These are phyloP conservation scores for Ericerus pela DNA, from an alignment of 1,140 invertebrate genomes.

Conservation along the genomic window DNA sequence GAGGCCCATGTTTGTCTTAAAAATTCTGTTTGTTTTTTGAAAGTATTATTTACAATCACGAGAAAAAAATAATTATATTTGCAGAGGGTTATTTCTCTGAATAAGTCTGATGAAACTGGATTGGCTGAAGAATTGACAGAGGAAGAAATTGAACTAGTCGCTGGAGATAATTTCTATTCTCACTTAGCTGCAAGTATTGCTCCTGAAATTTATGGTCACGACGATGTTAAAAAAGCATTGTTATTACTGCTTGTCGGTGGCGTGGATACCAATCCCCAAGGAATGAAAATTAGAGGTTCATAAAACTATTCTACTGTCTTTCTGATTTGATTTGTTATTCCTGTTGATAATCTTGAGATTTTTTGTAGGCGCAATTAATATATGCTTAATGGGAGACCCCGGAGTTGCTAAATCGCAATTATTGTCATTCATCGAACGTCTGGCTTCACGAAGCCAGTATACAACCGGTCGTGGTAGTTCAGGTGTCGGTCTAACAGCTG, in stretches of 20 bases:
- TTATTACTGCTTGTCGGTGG: conserved; percentile 88
- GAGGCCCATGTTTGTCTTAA: conserved; percentile 77
- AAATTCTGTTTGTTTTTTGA: conserved; percentile 1
- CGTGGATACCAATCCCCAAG: conserved; percentile 73
- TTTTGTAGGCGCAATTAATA: conserved; percentile 77
- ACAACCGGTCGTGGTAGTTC: conserved; percentile 94
- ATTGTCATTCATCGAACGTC: conserved; percentile 82
- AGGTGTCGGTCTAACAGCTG: conserved; percentile 94
- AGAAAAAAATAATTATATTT: conserved; percentile 9
- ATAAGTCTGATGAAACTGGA: conserved; percentile 42
- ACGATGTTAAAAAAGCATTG: conserved; percentile 96
- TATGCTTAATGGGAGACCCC: conserved; percentile 98
- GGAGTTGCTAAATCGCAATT: conserved; percentile 98
- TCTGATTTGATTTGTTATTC: background rate
- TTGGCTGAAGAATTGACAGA: conserved; percentile 60
- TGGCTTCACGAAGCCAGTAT: conserved; percentile 66
- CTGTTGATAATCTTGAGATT: background rate
- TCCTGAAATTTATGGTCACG: conserved; percentile 97
- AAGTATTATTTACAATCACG: background rate
- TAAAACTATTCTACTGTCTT: background rate
- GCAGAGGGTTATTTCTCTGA: conserved; percentile 22
- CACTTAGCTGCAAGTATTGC: conserved; percentile 86
- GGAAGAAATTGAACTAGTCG: conserved; percentile 58
- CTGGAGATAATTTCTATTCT: conserved; percentile 80
- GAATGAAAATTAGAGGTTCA: conserved; percentile 62